Conservation (phyloP, 2,797 vertebrate genomes). For the Melanotaenia parkinsoni region DNA sequence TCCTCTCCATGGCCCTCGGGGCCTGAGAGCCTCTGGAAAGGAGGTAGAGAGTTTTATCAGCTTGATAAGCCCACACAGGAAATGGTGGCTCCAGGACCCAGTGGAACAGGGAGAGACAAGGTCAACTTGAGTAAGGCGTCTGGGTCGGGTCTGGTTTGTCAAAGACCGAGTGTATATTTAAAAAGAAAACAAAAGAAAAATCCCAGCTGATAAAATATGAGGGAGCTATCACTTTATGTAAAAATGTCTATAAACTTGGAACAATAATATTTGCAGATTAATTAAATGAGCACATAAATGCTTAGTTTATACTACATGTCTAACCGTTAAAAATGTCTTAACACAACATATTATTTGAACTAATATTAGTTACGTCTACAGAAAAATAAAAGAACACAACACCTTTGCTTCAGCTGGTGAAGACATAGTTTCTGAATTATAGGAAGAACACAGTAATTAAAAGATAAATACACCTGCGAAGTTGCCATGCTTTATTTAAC, state of each 20-base stretch:
- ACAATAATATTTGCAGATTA: not conserved
- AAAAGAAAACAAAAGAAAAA: not conserved
- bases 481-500: not conserved
- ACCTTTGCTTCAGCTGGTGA: not conserved
- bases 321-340: not conserved
- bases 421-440: not conserved
- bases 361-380: not conserved
- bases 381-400: too few species aligned
- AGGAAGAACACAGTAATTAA: not conserved
- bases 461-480: not conserved
- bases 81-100: conserved; percentile 50
- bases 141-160: conserved; percentile 20
- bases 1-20: conserved; percentile 44
- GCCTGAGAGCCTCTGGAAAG: conserved; percentile 50
- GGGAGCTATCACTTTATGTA: not conserved
- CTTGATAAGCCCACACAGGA: conserved; percentile 70
- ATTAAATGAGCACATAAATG: too few species aligned
- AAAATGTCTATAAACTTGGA: not conserved
- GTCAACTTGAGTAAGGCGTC: conserved; percentile 42
- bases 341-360: not conserved
- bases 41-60: conserved; percentile 66
- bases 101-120: conserved; percentile 54
- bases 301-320: not conserved
- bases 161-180: not conserved
- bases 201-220: not conserved